Conservation (phyloP, 2,888 invertebrate species). For the Amiota minor region DNA sequence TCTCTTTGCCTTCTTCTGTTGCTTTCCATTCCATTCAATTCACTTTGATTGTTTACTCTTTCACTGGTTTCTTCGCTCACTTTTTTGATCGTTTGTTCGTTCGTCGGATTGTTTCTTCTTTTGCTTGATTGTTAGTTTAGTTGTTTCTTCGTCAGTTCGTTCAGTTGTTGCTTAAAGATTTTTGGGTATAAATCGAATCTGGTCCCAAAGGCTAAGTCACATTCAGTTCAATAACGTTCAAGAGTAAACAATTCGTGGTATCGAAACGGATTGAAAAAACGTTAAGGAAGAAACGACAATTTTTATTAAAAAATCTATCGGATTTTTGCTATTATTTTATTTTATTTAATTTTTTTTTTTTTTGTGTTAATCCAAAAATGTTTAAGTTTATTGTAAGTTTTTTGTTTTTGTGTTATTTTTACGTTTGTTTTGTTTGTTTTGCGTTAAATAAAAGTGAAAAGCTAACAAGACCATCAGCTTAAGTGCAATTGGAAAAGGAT, state of each 20-base stretch:
- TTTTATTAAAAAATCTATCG: not conserved
- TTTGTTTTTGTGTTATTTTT: conserved; percentile 24
- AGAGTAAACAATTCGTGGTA: conserved; percentile 55
- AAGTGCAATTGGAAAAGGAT: no score
- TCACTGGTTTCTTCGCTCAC: conserved; percentile 29
- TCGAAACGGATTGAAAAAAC: no score
- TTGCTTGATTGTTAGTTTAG: conserved; percentile 35
- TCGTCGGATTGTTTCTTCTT: conserved; percentile 37
- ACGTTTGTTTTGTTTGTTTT: conserved; percentile 13
- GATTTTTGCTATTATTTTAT: not conserved
- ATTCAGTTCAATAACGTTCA: conserved; percentile 67
- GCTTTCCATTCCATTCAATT: not conserved
- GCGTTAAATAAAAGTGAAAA: no score
- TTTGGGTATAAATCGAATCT: conserved; percentile 73
- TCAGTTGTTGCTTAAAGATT: conserved; percentile 23
- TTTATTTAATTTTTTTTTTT: no score
- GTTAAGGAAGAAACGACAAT: no score
- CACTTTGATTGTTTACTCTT: conserved; percentile 53
- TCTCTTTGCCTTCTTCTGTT: not conserved
- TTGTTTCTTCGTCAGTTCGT: conserved; percentile 33
- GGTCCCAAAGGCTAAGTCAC: conserved; percentile 67
- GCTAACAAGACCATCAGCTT: no score
- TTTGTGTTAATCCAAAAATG: conserved; percentile 50
- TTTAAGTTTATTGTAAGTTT: conserved; percentile 70
- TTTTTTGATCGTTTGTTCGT: conserved; percentile 29